Conservation (phyloP, 2,797 vertebrate species). For the Botia almorhae region DNA sequence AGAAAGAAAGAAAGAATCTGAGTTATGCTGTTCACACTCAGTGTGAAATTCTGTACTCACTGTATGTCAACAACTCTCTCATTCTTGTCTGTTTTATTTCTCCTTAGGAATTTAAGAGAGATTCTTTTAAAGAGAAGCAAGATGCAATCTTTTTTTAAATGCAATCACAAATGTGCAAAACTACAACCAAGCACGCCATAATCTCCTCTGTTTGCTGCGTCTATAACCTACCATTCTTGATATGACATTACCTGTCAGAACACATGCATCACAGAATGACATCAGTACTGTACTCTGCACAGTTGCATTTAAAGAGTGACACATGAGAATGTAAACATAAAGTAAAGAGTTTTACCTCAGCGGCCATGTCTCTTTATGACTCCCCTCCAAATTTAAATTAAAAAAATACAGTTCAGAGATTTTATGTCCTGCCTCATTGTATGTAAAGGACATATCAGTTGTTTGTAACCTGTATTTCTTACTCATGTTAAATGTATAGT, state of each 20-base stretch:
- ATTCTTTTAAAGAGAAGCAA: no score
- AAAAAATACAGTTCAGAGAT: neutral
- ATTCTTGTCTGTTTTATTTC: no score
- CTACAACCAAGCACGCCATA: neutral
- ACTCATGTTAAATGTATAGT: neutral
- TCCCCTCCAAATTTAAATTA: neutral
- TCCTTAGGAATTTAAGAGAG: no score
- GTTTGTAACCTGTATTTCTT: neutral
- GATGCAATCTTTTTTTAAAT: no score
- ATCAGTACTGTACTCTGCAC: constrained; percentile 2
- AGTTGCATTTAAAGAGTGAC: constrained; percentile 30
- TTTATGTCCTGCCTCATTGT: neutral
- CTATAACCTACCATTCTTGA: constrained; percentile 33
- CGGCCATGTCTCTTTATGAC: neutral
- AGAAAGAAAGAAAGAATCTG: no score
- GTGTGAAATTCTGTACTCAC: no score
- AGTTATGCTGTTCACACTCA: no score
- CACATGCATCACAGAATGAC: constrained; percentile 14
- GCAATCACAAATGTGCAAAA: no score
- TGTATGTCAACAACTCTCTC: no score
- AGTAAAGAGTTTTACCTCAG: neutral
- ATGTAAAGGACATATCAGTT: neutral
- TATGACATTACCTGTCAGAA: constrained; percentile 32
- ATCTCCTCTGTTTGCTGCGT: constrained; percentile 2
- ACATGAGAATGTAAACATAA: neutral